phyloP scores from a whole-genome alignment of 1,140 invertebrate species.

The Drosophila pseudoobscura region DNA sequence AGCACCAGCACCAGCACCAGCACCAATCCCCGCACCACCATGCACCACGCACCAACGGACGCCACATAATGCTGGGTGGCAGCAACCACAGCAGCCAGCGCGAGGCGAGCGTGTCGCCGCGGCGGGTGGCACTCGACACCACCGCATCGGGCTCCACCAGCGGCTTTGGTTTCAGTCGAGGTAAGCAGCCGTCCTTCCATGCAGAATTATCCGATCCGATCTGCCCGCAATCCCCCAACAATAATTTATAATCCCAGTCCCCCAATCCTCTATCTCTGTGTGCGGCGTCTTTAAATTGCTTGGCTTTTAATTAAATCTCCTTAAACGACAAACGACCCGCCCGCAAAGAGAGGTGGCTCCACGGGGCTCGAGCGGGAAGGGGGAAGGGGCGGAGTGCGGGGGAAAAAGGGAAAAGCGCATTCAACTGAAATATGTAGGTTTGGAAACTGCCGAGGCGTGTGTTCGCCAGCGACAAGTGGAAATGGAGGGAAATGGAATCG shows the following conservation, averaged over 20 bases:
- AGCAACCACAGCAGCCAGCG: slow-evolving; percentile 75
- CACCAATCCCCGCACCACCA: slow-evolving; percentile 44
- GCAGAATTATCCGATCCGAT: slow-evolving; percentile 16
- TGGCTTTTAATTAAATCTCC: slow-evolving; percentile 52
- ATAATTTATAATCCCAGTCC: slow-evolving; percentile 24
- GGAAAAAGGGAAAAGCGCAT: slow-evolving; percentile 10
- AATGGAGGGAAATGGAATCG: slow-evolving; percentile 8
- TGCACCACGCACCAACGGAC: slow-evolving; percentile 42
- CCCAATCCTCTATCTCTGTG: neutral
- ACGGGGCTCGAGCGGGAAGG: neutral
- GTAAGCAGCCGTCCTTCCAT: slow-evolving; percentile 47
- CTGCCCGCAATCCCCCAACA: slow-evolving; percentile 15
- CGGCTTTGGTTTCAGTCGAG: slow-evolving; percentile 77
- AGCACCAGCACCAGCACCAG: slow-evolving; percentile 31
- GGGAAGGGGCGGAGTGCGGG: slow-evolving; percentile 13
- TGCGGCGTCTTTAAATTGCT: slow-evolving; percentile 27
- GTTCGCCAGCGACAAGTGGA: slow-evolving; percentile 58
- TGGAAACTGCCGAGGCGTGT: slow-evolving; percentile 75
- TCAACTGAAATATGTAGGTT: slow-evolving; percentile 78
- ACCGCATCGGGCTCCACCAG: slow-evolving; percentile 75
- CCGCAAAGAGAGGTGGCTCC: neutral
- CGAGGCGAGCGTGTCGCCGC: slow-evolving; percentile 66
- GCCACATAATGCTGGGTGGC: slow-evolving; percentile 61
- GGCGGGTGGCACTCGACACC: slow-evolving; percentile 69
- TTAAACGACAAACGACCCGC: slow-evolving; percentile 32